These are phyloP conservation scores for Scartelaos histophorus DNA, from an alignment of 2,113 vertebrate species.

Conservation along the genomic window DNA sequence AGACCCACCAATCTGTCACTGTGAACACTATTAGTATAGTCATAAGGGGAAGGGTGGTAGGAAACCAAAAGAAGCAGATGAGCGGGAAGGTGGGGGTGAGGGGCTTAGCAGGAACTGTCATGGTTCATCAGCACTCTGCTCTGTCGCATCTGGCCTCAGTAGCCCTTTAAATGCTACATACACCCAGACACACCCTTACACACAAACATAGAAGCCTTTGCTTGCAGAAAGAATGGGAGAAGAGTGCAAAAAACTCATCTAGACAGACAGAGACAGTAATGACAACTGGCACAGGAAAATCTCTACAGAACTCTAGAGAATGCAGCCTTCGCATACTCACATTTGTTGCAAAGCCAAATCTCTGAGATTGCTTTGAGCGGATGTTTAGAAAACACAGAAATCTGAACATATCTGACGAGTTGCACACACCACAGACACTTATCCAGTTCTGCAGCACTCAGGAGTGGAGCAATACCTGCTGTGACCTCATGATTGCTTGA, in stretches of 20 bases:
- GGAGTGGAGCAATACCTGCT: slow-evolving; percentile 42
- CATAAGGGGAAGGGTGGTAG: slow-evolving; percentile 20
- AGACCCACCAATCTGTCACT: slow-evolving; percentile 50
- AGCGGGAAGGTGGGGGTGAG: slow-evolving; percentile 11
- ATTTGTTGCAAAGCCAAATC: slow-evolving; percentile 14
- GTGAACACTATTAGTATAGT: slow-evolving; percentile 54
- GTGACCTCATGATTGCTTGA: slow-evolving; percentile 34
- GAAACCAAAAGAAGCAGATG: slow-evolving; percentile 38
- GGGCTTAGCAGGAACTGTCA: slow-evolving; percentile 65
- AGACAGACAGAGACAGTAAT: slow-evolving; percentile 45
- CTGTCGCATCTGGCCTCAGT: slow-evolving; percentile 59
- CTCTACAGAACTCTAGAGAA: slow-evolving; percentile 41
- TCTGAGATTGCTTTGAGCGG: slow-evolving; percentile 7
- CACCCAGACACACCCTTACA: slow-evolving; percentile 25
- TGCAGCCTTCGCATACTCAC: background rate
- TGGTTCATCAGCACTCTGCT: slow-evolving; percentile 64
- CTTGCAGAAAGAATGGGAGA: slow-evolving; percentile 37
- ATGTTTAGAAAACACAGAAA: slow-evolving; percentile 5
- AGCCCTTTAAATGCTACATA: slow-evolving; percentile 31
- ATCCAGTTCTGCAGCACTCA: slow-evolving; percentile 37
- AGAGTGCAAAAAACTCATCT: slow-evolving; percentile 17
- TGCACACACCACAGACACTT: slow-evolving; percentile 15
- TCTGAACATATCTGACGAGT: slow-evolving; percentile 8
- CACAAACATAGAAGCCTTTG: slow-evolving; percentile 36
- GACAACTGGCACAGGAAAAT: slow-evolving; percentile 53